These are phyloP conservation scores for Phrynocephalus forsythii DNA, from an alignment of 2,797 vertebrate species.

Conservation along the genomic window DNA sequence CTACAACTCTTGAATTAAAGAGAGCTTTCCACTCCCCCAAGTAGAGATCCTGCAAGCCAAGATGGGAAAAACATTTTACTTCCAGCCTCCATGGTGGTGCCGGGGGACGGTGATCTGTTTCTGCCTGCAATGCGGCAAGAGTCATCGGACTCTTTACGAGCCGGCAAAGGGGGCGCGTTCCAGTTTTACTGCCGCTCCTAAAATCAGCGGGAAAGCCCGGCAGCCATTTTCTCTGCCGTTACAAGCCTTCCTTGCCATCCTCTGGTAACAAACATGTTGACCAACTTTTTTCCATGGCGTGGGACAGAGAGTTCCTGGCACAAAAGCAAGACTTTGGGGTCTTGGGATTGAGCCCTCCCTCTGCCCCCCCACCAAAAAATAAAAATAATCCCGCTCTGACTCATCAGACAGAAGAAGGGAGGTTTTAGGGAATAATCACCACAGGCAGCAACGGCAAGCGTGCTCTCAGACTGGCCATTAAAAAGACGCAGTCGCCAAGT, in stretches of 20 bases:
- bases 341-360: conserved; percentile 24
- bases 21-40: not conserved
- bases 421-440: not conserved
- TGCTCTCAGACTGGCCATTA: no score
- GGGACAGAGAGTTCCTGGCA: accelerated
- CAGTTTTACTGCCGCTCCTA: not conserved
- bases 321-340: conserved; percentile 1
- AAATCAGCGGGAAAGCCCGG: not conserved
- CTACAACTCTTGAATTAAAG: not conserved
- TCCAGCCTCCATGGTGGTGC: not conserved
- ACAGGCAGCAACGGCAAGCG: not conserved
- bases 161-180: not conserved
- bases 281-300: not conserved
- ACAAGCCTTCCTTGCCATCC: not conserved
- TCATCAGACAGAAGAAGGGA: no score
- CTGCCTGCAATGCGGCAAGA: not conserved
- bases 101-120: not conserved
- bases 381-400: no score
- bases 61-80: not conserved
- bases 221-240: accelerated
- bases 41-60: not conserved
- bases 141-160: not conserved
- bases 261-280: not conserved
- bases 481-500: not conserved
- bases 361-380: not conserved